Percentiles rank a stretch among this genome's conserved stretches.
Evolutionary conservation across 2,888 invertebrate genomes (phyloP).

Genomic region (Mimumesa dahlbomi): DNA sequence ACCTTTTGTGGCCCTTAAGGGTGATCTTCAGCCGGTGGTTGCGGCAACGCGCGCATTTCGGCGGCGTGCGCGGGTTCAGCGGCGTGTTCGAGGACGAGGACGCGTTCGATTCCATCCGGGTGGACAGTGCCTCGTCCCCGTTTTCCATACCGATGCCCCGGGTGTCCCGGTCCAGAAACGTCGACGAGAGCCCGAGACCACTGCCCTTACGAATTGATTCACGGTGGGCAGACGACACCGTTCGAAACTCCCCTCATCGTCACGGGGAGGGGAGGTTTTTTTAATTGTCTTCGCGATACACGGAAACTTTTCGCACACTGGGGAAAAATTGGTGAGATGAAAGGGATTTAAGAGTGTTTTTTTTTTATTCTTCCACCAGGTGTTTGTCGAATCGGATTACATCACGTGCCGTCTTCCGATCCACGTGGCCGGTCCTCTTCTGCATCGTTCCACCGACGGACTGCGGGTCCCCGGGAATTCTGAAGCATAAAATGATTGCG

Average conservation of each 20-base stretch:
- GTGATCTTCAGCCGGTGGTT: constrained; percentile 94
- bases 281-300: no score
- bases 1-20: constrained; percentile 95
- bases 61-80: neutral
- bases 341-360: neutral
- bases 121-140: constrained; percentile 6
- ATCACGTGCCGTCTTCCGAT: neutral
- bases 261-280: no score
- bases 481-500: no score
- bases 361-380: neutral
- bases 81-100: constrained; percentile 17
- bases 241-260: no score
- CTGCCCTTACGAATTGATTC: no score
- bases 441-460: neutral
- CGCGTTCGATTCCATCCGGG: constrained; percentile 9
- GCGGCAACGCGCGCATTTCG: constrained; percentile 84
- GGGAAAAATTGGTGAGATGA: no score
- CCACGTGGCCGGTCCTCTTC: neutral
- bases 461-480: no score
- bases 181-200: no score
- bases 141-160: constrained; percentile 27
- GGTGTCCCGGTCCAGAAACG: neutral
- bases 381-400: neutral
- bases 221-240: no score
- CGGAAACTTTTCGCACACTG: no score